phyloP scores from a whole-genome alignment of 2,888 invertebrate species.

The Tachina grossa region DNA sequence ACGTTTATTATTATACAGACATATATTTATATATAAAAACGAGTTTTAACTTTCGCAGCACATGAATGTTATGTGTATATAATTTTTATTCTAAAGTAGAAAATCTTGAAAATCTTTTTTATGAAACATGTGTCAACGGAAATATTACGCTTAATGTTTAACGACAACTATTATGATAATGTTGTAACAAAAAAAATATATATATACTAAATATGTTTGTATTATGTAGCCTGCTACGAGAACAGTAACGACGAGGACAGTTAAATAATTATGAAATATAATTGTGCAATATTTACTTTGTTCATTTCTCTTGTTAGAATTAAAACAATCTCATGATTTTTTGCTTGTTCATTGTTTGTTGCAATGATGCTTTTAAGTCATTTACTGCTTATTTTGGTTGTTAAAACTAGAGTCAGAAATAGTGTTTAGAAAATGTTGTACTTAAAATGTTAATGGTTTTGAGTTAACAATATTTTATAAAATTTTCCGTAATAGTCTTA shows the following conservation, averaged over 20 bases:
- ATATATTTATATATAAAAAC: not conserved
- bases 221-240: constrained; percentile 10
- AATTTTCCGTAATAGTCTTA: constrained; percentile 31
- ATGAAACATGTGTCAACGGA: constrained; percentile 64
- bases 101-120: constrained; percentile 60
- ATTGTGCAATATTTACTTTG: constrained; percentile 41
- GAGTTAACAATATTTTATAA: constrained; percentile 6
- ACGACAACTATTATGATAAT: constrained; percentile 25
- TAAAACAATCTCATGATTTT: constrained; percentile 47
- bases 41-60: constrained; percentile 1
- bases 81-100: constrained; percentile 30
- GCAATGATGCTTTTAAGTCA: constrained; percentile 39
- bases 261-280: constrained; percentile 68
- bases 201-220: not conserved
- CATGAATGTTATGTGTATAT: not conserved
- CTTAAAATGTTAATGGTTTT: constrained; percentile 58
- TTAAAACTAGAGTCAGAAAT: constrained; percentile 44
- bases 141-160: constrained; percentile 50
- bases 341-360: constrained; percentile 19
- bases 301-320: constrained; percentile 13
- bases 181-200: constrained; percentile 28
- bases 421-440: constrained; percentile 42
- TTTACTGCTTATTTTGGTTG: constrained; percentile 63
- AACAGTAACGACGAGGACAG: constrained; percentile 68
- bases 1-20: not conserved